These are phyloP conservation scores for Cheilosia variabilis DNA, from an alignment of 2,888 invertebrate genomes.

Conservation along the genomic window DNA sequence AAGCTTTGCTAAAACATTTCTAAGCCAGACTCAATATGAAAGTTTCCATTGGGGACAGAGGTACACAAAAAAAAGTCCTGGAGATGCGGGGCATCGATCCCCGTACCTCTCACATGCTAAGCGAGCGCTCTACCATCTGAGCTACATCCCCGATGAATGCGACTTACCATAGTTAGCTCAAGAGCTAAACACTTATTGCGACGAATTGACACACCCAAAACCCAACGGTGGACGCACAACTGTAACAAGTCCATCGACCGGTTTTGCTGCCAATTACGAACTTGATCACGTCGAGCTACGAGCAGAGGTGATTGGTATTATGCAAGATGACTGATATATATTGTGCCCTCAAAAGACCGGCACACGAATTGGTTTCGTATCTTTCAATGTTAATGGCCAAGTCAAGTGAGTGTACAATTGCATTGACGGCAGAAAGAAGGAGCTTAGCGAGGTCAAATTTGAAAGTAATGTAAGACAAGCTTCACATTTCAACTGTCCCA, in stretches of 20 bases:
- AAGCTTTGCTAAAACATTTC: no score
- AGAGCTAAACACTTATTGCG: background rate
- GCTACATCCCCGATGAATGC: conserved; percentile 82
- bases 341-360: background rate
- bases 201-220: conserved; percentile 4
- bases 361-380: background rate
- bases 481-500: no score
- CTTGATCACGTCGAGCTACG: conserved; percentile 13
- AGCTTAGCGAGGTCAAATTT: background rate
- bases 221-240: background rate
- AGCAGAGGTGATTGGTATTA: background rate
- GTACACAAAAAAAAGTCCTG: conserved; percentile 70
- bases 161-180: background rate
- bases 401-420: background rate
- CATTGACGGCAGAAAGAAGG: background rate
- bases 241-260: conserved; percentile 14
- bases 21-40: background rate
- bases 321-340: background rate
- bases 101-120: conserved; percentile 84
- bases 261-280: conserved; percentile 7
- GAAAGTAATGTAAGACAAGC: no score
- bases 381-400: background rate
- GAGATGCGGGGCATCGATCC: conserved; percentile 84
- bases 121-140: conserved; percentile 84
- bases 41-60: background rate